Evolutionary conservation across 2,888 invertebrate genomes (phyloP).

Genomic region (Salticus scenicus): DNA sequence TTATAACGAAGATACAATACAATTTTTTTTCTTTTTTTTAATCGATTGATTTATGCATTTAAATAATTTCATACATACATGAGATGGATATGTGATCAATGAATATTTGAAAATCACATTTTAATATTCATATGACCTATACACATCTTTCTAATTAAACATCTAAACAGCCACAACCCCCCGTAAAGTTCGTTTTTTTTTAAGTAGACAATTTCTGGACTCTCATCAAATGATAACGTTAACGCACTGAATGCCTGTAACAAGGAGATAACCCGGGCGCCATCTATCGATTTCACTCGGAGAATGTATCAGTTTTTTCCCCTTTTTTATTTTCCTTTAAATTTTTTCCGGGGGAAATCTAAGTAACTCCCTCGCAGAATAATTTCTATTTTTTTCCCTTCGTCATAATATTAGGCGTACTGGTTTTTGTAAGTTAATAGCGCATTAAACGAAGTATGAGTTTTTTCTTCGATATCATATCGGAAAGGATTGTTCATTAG

Average conservation of each 20-base stretch:
- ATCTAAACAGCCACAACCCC: too few species aligned
- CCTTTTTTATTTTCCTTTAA: constrained; percentile 18
- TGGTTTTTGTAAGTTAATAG: constrained; percentile 70
- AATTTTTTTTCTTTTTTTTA: too few species aligned
- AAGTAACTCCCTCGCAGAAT: constrained; percentile 37
- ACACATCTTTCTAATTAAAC: constrained; percentile 39
- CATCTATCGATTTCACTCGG: constrained; percentile 53
- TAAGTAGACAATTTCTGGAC: constrained; percentile 4
- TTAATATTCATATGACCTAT: too few species aligned
- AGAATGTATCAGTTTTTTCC: constrained; percentile 40
- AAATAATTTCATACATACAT: too few species aligned
- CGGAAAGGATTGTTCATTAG: constrained; percentile 65
- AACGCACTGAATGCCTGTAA: constrained; percentile 60
- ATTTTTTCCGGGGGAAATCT: too few species aligned
- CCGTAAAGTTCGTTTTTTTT: too few species aligned
- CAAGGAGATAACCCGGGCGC: constrained; percentile 56
- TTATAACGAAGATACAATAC: too few species aligned
- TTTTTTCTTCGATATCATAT: constrained; percentile 60
- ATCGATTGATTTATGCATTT: too few species aligned
- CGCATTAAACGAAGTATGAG: constrained; percentile 64
- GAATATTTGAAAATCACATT: too few species aligned
- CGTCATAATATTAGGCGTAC: constrained; percentile 52
- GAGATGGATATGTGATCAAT: too few species aligned
- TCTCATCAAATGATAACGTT: constrained; percentile 60
- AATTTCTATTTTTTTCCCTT: constrained; percentile 24